Evolutionary conservation across 2,888 invertebrate genomes (phyloP).

Genomic region (Conus canariensis): DNA sequence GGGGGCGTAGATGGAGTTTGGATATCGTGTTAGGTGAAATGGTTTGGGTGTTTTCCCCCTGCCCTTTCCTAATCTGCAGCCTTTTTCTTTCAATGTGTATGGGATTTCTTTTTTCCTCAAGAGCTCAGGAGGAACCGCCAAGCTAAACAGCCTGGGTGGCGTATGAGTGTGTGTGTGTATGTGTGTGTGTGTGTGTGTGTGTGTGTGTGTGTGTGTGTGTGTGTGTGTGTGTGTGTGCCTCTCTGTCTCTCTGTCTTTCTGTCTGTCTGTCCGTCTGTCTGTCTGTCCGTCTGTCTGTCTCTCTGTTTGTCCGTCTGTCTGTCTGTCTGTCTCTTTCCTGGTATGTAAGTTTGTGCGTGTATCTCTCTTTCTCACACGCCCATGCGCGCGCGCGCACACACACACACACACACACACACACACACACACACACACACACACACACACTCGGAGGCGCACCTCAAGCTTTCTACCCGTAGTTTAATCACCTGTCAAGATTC

Average conservation of each 20-base stretch:
- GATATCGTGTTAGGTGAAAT: no score
- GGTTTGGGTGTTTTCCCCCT: no score
- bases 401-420: neutral
- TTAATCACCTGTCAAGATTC: no score
- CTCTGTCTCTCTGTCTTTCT: neutral
- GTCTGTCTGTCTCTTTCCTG: neutral
- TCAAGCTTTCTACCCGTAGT: neutral
- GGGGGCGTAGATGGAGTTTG: no score
- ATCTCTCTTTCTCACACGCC: neutral
- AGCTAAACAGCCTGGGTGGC: no score
- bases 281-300: neutral
- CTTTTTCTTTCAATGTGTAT: no score
- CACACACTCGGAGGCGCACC: neutral
- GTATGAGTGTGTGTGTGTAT: neutral
- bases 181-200: neutral
- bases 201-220: neutral
- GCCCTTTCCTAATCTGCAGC: no score
- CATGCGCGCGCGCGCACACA: neutral
- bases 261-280: neutral
- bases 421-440: slow-evolving; percentile 18
- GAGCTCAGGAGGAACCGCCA: no score
- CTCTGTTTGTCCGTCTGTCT: neutral
- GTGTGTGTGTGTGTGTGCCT: neutral
- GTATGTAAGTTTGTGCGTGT: no score
- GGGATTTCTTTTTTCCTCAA: no score